phyloP scores from a whole-genome alignment of 2,113 vertebrate species.

The Nymphicus hollandicus region DNA sequence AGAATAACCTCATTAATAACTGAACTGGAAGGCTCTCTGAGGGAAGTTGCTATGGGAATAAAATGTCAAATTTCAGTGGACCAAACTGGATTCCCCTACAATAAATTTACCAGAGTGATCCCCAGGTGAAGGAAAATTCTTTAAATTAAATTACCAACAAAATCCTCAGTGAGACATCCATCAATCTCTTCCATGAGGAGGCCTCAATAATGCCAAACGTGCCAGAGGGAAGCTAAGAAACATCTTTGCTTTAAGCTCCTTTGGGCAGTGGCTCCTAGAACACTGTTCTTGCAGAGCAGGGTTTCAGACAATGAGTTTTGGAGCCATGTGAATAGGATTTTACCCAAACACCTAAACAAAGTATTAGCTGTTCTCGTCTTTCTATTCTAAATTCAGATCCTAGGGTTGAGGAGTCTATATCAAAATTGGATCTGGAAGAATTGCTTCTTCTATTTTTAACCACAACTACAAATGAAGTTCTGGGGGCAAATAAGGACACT shows the following conservation, averaged over 20 bases:
- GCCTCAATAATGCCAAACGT: neutral
- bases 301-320: neutral
- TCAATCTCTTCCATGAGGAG: neutral
- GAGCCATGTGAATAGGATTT: neutral
- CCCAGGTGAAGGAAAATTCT: conserved; percentile 1
- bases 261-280: neutral
- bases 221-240: neutral
- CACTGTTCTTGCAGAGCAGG: neutral
- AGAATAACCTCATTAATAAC: conserved; percentile 45
- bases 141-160: neutral
- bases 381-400: neutral
- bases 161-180: neutral
- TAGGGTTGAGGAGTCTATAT: neutral
- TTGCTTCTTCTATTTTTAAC: neutral
- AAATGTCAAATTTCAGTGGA: conserved; percentile 34
- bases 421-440: neutral
- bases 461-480: neutral
- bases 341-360: neutral
- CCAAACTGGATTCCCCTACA: neutral
- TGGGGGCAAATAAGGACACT: neutral
- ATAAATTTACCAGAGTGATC: neutral
- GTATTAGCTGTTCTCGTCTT: neutral
- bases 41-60: conserved; percentile 31
- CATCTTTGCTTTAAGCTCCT: neutral
- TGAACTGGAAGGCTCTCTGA: conserved; percentile 4